Percentiles rank a stretch among this genome's conserved stretches.
phyloP scores from a whole-genome alignment of 2,888 invertebrate genomes.

The Aphelenchoides bicaudatus region DNA sequence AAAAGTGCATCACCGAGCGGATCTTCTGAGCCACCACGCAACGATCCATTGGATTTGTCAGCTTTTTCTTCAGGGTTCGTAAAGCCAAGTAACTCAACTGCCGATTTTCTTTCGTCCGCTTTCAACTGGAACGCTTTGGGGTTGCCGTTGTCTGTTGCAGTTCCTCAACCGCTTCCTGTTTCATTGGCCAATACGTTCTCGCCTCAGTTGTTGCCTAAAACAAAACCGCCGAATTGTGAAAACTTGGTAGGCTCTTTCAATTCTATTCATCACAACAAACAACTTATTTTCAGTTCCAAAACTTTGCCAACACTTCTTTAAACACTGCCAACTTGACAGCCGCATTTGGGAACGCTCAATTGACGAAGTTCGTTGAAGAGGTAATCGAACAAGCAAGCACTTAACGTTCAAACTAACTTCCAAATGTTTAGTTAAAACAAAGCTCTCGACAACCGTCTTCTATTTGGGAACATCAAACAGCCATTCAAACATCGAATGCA shows the following conservation, averaged over 20 bases:
- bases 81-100: not conserved
- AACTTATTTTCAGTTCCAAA: not conserved
- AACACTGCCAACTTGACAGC: not conserved
- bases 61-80: too few relatives aligned
- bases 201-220: conserved; percentile 14
- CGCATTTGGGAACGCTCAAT: not conserved
- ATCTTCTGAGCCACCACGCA: too few relatives aligned
- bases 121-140: conserved; percentile 6
- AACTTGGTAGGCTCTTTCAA: conserved; percentile 4
- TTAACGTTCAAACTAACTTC: too few relatives aligned
- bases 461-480: too few relatives aligned
- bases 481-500: too few relatives aligned
- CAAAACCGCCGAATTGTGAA: conserved; percentile 2
- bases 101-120: conserved; percentile 8
- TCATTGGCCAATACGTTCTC: not conserved
- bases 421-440: too few relatives aligned
- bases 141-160: conserved; percentile 9
- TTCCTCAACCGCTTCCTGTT: conserved; percentile 7
- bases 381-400: too few relatives aligned
- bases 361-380: conserved; percentile 8
- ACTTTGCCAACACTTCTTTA: not conserved
- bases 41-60: too few relatives aligned
- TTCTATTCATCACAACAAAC: too few relatives aligned
- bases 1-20: not conserved
- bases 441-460: too few relatives aligned